These are phyloP conservation scores for Conus ventricosus DNA, from an alignment of 1,140 invertebrate species.

Conservation along the genomic window DNA sequence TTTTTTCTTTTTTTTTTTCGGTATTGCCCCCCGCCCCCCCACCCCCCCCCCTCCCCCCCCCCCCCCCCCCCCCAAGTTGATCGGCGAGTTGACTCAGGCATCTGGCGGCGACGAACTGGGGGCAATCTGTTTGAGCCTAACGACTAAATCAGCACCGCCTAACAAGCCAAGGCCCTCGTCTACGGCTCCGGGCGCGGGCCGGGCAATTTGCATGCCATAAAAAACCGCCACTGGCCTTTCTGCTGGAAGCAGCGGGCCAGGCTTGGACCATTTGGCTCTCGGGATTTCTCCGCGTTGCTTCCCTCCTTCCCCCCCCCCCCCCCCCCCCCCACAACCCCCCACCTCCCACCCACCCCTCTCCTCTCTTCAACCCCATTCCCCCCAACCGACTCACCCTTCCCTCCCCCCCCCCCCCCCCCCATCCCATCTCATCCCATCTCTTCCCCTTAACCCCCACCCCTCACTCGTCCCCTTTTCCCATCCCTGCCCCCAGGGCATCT, in stretches of 20 bases:
- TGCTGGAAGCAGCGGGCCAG: not conserved
- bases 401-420: too few relatives aligned
- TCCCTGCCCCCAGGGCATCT: not conserved
- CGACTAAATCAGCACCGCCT: slow-evolving; percentile 10
- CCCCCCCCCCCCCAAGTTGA: too few relatives aligned
- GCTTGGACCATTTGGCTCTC: not conserved
- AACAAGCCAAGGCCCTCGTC: not conserved
- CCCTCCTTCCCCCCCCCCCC: not conserved
- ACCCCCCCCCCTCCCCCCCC: too few relatives aligned
- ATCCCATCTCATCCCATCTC: too few relatives aligned
- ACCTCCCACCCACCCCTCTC: not conserved
- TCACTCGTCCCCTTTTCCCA: not conserved
- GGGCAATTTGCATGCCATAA: slow-evolving; percentile 30
- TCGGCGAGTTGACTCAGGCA: too few relatives aligned
- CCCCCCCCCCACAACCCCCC: not conserved
- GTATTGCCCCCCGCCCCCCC: too few relatives aligned
- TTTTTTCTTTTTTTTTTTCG: too few relatives aligned
- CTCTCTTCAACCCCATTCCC: not conserved
- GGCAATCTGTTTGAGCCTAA: slow-evolving; percentile 14
- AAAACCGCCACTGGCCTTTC: not conserved
- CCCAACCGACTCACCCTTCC: not conserved
- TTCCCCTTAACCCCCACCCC: not conserved
- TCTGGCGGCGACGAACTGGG: not conserved
- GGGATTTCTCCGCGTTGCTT: not conserved
- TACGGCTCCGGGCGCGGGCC: not conserved